phyloP scores from a whole-genome alignment of 2,113 vertebrate genomes.

The Pteronura brasiliensis region DNA sequence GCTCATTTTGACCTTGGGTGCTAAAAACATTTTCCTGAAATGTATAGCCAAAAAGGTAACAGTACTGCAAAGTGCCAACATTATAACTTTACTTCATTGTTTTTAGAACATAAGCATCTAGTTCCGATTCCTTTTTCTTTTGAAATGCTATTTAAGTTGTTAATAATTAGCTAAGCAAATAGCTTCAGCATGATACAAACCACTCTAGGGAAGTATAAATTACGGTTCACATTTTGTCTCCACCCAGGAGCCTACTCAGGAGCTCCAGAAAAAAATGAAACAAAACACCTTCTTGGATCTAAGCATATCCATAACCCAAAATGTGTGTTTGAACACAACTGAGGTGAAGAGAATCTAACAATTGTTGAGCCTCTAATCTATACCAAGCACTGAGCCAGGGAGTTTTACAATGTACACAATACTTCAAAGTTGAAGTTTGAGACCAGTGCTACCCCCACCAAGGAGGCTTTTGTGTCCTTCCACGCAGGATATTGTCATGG shows the following conservation, averaged over 20 bases:
- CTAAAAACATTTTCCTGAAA: neutral
- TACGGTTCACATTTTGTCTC: neutral
- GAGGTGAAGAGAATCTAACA: neutral
- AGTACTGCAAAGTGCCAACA: neutral
- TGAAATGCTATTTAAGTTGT: neutral
- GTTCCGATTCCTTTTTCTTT: neutral
- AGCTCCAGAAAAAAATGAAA: neutral
- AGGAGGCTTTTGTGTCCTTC: neutral
- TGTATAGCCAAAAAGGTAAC: neutral
- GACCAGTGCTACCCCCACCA: accelerated
- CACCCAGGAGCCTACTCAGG: neutral
- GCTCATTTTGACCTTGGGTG: neutral
- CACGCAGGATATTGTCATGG: accelerated
- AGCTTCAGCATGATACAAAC: neutral
- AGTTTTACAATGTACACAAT: neutral
- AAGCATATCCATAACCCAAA: neutral
- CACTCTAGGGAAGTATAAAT: neutral
- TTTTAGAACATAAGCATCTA: neutral
- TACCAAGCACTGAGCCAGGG: neutral
- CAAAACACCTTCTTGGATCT: neutral
- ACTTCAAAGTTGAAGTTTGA: neutral
- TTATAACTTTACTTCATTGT: neutral
- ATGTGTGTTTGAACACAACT: neutral
- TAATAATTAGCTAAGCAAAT: neutral
- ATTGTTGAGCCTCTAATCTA: accelerated